Base-by-base conservation (phyloP, 2,113 vertebrate species). In the Aythya baeri region DNA sequence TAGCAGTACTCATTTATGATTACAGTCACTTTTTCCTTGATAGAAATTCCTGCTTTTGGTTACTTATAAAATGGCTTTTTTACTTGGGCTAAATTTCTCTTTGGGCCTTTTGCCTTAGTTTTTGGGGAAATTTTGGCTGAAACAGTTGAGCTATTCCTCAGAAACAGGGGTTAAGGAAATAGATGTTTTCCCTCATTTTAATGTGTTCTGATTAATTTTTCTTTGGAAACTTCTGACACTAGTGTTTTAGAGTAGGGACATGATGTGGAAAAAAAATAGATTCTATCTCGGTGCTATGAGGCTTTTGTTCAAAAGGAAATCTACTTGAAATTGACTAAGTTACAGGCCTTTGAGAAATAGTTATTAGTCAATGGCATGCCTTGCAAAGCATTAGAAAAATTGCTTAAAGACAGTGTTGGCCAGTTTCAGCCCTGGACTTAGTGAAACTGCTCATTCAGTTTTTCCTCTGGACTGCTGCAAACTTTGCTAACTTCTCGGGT, bases 1-100 rank as follows among this genome's bases (percentile, higher is more conserved):
- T 46, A 29, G 54, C 34, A 49, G 36, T 26, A 50, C 16, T 20
- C 0, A 0, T 0, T 0, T n/a, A 13, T 0, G 3, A 11, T 52
- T 75, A 63, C 62, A 61, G n/a, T 75, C 41, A 44, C 38, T 54
- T 13, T 4, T 32, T 89, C 57, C 41, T 66, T 20, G 13, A 5
- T 3, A 67, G 34, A n/a, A 31, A 18, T 41, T 31, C 52, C 52
- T 32, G 36, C n/a, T 63, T 67, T 83, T 44, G 58, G 41, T 80
- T 89, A 32, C 72, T 79, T 74, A 25, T 18, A n/a, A 11, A 3
- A 1, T 46, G 77, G 36, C n/a, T 0, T 59, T 72, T 90, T 91
- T 34, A 49, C n/a, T 74, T 73, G 17, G 50, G 34, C 50, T 88
- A 11, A 44, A 62, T 80, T 79, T 89, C 32, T 70, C 0, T 10